Evolutionary conservation across 2,113 vertebrate genomes (phyloP), one percentile per base, ranked within the genome.

Genomic region (Indicator indicator): DNA sequence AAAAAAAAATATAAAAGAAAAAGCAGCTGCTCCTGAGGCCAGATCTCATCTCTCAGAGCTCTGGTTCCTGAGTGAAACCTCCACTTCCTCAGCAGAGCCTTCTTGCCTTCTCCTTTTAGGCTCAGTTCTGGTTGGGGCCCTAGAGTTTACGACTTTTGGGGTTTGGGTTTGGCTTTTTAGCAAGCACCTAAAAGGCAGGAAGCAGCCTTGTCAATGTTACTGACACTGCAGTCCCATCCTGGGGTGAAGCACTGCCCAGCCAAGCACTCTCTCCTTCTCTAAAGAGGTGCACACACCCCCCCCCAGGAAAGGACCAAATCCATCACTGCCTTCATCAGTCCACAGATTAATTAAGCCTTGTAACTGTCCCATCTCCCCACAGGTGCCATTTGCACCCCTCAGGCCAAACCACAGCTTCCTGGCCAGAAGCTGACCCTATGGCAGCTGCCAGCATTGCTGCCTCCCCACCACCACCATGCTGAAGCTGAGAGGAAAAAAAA

Each of bases 91-190:
- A 75, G 81, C 81, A 60, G 62, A 2, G 27, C 60, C 58, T 97
- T 95, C 94, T 93, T 2, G 27, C 60, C 59, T 97, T 97, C 96
- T 93, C 56, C 90, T 94, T 96, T 96, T 88, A 6, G 77, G 76
- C 64, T 91, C 68, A 32, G 74, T 30, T 33, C 68, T 55, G 65
- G 8, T 6, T 79, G 73, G 26, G 89, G 88, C 70, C 68, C 67
- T 63, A 19, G 85, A 93, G 78, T 95, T 94, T 48, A 60, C 0
- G 2, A 14, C 1, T 54, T 55, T 60, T 89, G 7, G 21, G 33
- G 60, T 40, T 28, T 27, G 14, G 17, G 2, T 2, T 27, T 17
- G 27, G 54, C 27, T 48, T 73, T 62, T 42, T 1, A 80, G 24
- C 0, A 64, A 65, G 30, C 12, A 5, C 28, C 75, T 5, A 6